These are phyloP conservation scores for Rousettus madagascariensis DNA, from an alignment of 2,797 vertebrate genomes.

Conservation along the genomic window DNA sequence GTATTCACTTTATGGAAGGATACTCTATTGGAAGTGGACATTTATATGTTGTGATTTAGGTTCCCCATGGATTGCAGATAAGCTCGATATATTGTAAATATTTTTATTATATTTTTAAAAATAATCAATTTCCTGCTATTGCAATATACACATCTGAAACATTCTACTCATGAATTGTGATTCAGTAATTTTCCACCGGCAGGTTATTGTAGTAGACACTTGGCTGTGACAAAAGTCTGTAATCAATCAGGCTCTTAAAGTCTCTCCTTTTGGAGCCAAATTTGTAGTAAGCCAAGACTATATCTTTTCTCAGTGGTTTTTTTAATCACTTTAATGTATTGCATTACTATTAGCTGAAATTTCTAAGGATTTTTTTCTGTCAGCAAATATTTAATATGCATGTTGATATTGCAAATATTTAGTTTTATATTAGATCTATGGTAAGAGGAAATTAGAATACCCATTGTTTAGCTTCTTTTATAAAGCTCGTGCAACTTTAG, in stretches of 20 bases:
- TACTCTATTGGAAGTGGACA: neutral
- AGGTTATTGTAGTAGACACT: conserved; percentile 17
- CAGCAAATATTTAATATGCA: conserved; percentile 31
- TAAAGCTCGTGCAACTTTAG: conserved; percentile 45
- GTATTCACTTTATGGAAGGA: conserved; percentile 1
- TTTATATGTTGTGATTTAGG: neutral
- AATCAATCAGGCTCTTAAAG: conserved; percentile 51
- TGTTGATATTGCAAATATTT: neutral
- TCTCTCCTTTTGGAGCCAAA: conserved; percentile 44
- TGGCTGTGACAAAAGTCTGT: conserved; percentile 49
- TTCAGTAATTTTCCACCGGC: conserved; percentile 52
- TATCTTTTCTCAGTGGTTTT: conserved; percentile 30
- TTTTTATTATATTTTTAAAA: conserved; percentile 4
- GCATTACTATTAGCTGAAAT: conserved; percentile 28
- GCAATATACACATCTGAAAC: neutral
- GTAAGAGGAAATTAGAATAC: conserved; percentile 32
- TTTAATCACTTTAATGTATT: conserved; percentile 44
- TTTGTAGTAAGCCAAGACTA: conserved; percentile 59
- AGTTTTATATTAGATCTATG: neutral
- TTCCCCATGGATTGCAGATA: neutral
- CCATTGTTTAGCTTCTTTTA: conserved; percentile 18
- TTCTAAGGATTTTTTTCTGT: conserved; percentile 40
- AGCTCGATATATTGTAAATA: conserved; percentile 3
- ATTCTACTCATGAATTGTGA: conserved; percentile 29
- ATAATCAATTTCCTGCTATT: neutral